These are phyloP conservation scores for Sepioteuthis lessoniana DNA, from an alignment of 2,888 invertebrate genomes.

Conservation along the genomic window DNA sequence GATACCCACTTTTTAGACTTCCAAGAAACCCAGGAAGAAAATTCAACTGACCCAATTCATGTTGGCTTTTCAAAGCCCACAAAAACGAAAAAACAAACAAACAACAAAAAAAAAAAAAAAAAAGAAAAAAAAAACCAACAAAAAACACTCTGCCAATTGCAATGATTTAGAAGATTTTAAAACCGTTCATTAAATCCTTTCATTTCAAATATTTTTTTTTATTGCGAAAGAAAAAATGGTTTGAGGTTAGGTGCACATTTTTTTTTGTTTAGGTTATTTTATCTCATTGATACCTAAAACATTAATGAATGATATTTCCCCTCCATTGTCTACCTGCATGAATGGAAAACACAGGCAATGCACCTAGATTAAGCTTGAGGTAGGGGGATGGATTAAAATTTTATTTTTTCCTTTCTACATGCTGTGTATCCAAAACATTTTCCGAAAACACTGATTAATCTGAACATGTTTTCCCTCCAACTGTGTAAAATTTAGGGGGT, in stretches of 20 bases:
- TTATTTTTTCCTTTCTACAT: not conserved
- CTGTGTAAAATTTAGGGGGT: not conserved
- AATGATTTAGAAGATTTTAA: too few species aligned
- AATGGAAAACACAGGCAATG: not conserved
- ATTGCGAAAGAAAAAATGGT: too few species aligned
- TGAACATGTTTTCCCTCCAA: not conserved
- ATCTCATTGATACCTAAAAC: not conserved
- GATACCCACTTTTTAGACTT: not conserved
- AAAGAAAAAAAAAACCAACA: too few species aligned
- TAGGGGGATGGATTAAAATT: not conserved
- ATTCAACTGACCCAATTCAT: not conserved
- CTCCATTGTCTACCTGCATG: not conserved
- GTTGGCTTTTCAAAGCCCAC: not conserved
- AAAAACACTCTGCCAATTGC: not conserved
- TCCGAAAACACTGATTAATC: not conserved
- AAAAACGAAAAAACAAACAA: not conserved
- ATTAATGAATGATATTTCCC: not conserved
- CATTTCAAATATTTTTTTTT: too few species aligned
- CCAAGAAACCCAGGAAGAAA: too few species aligned
- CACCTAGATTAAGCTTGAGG: not conserved
- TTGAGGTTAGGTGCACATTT: too few species aligned
- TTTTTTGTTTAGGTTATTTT: not conserved
- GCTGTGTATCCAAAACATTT: not conserved
- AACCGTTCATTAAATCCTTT: too few species aligned
- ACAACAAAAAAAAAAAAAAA: too few species aligned